Evolutionary conservation across 2,888 invertebrate species (phyloP).

Genomic region (Homarus gammarus): DNA sequence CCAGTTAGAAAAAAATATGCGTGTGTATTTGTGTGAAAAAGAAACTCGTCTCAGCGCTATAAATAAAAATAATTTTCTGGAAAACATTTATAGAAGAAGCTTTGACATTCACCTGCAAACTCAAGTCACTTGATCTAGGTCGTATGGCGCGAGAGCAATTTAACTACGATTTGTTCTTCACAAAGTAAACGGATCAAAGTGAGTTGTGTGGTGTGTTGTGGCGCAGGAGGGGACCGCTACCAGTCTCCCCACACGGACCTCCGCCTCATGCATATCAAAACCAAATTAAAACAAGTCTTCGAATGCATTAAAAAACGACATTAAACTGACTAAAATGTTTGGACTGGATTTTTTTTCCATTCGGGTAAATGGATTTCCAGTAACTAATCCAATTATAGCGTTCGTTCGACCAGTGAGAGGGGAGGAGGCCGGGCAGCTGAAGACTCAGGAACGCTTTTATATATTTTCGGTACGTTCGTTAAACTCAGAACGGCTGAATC

Average conservation of each 20-base stretch:
- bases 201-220: not conserved
- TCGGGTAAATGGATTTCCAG: conserved; percentile 18
- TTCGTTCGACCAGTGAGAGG: conserved; percentile 18
- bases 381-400: conserved; percentile 18
- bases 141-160: not conserved
- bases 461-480: conserved; percentile 4
- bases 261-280: not conserved
- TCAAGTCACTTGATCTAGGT: no score
- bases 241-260: not conserved
- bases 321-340: conserved; percentile 20
- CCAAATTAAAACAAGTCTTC: not conserved
- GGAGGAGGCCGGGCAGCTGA: not conserved
- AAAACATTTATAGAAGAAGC: no score
- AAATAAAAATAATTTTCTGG: no score
- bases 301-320: not conserved
- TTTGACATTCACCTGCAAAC: no score
- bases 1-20: no score
- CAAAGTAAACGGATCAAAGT: not conserved
- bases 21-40: no score
- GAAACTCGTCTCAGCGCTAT: no score
- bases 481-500: conserved; percentile 1
- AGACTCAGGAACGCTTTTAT: not conserved
- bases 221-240: not conserved
- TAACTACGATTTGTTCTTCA: not conserved
- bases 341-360: conserved; percentile 16